A percentile compares a stretch with the other conserved stretches of the same genome.
Evolutionary conservation across 2,797 vertebrate genomes (phyloP).

Genomic region (Danio tinwini): DNA sequence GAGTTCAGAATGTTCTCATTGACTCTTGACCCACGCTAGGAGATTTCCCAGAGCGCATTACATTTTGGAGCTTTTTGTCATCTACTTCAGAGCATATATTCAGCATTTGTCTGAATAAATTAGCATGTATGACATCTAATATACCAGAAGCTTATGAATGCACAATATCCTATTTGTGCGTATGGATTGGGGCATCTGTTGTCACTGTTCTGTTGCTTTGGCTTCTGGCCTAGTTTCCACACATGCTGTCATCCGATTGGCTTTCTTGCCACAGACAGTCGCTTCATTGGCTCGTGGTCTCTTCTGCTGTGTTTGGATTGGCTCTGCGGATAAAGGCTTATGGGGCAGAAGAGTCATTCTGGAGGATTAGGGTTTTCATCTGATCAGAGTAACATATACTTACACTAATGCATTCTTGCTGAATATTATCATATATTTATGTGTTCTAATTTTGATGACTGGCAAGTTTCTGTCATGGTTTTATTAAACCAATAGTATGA

Average conservation of each 20-base stretch:
- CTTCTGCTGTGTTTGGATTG: slow-evolving; percentile 43
- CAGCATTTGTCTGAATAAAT: background rate
- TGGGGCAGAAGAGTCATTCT: slow-evolving; percentile 46
- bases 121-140: background rate
- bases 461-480: slow-evolving; percentile 10
- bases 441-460: slow-evolving; percentile 21
- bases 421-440: slow-evolving; percentile 20
- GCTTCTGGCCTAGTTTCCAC: slow-evolving; percentile 53
- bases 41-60: slow-evolving; percentile 1
- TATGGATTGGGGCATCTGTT: slow-evolving; percentile 41
- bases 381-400: slow-evolving; percentile 43
- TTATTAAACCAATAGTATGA: background rate
- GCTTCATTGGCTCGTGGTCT: slow-evolving; percentile 31
- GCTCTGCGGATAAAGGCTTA: slow-evolving; percentile 38
- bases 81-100: background rate
- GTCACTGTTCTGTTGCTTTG: slow-evolving; percentile 48
- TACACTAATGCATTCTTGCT: slow-evolving; percentile 27
- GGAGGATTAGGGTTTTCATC: slow-evolving; percentile 43
- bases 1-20: slow-evolving; percentile 23
- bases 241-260: slow-evolving; percentile 47
- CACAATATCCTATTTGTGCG: slow-evolving; percentile 35
- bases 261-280: slow-evolving; percentile 20
- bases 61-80: background rate
- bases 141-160: background rate
- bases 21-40: slow-evolving; percentile 8